Conservation (phyloP, 2,113 vertebrate genomes). For the Rhodinocichla rosea region DNA sequence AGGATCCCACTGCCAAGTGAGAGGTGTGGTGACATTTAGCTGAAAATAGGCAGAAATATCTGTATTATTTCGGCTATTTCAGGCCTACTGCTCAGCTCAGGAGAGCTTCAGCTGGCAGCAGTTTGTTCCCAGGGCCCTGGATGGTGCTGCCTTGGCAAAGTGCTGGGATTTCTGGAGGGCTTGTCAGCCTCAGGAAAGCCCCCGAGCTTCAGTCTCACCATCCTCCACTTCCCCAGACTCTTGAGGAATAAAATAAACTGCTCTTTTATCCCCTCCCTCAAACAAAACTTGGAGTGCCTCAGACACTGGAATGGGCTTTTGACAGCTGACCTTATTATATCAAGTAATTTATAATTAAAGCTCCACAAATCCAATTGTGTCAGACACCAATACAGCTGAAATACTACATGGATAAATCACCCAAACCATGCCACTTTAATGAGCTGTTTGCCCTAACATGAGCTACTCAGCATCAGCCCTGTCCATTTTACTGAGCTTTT, state of each 20-base stretch:
- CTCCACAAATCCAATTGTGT: neutral
- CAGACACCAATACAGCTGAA: constrained; percentile 14
- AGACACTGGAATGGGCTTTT: constrained; percentile 6
- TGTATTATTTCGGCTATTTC: neutral
- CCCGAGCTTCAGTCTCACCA: neutral
- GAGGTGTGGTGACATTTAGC: neutral
- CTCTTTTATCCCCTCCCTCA: neutral
- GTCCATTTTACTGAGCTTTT: neutral
- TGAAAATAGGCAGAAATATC: fast-evolving
- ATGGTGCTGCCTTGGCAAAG: neutral
- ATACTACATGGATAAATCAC: neutral
- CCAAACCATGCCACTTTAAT: neutral
- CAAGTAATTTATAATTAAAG: constrained; percentile 43
- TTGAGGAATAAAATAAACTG: constrained; percentile 24
- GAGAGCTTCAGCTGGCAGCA: neutral
- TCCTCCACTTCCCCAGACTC: neutral
- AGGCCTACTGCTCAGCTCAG: neutral
- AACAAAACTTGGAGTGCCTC: neutral
- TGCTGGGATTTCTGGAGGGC: neutral
- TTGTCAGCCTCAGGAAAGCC: neutral
- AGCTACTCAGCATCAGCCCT: neutral
- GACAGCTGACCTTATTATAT: constrained; percentile 51
- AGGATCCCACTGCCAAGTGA: neutral
- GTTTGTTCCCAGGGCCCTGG: neutral
- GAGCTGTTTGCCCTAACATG: neutral